Evolutionary conservation across 2,113 vertebrate species (phyloP), one percentile per base, ranked within the genome.

Genomic region (Cephalopholis sonnerati): DNA sequence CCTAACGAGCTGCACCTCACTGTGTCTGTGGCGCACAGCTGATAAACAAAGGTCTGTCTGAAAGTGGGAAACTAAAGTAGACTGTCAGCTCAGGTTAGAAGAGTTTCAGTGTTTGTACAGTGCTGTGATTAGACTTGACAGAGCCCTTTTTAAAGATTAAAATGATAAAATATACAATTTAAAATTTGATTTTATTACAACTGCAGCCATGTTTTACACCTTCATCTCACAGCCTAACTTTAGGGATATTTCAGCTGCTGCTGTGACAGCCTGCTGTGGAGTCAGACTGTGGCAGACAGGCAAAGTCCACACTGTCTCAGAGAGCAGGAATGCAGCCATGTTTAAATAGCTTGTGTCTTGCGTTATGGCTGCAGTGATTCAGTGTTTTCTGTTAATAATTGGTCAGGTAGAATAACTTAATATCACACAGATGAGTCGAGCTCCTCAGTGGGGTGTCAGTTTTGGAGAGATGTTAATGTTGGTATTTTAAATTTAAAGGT

Each of bases 331-430:
- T 77, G 54, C 55, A 29, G 67, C 36, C 32, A 10, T 77, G 73
- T 76, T 64, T 16, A 51, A 51, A n/a, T 9, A 32, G 7, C 24
- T 5, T 8, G 17, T 8, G 20, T 7, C 22, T 48, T 41, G 20
- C 61, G 32, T 29, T 25, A 71, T 20, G 24, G n/a, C 25, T 36
- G 57, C 32, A 25, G 18, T 32, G 1, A 53, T 20, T 32, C 50
- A 20, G 15, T 58, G 65, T 12, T 66, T 36, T 32, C 77, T 80
- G 72, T 81, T 61, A 77, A 80, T 76, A 8, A 74, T 57, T 74
- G 12, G 0, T 46, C 63, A 24, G 22, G 22, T 46, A 17, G 39
- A 65, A 46, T 46, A 18, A 16, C 46, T 1, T 15, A 4, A 48
- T 13, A 48, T 48, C 3, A 4, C 3, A 48, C 46, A 48, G 46